Evolutionary conservation across 2,113 vertebrate species (phyloP).

Genomic region (Aspiorhynchus laticeps): DNA sequence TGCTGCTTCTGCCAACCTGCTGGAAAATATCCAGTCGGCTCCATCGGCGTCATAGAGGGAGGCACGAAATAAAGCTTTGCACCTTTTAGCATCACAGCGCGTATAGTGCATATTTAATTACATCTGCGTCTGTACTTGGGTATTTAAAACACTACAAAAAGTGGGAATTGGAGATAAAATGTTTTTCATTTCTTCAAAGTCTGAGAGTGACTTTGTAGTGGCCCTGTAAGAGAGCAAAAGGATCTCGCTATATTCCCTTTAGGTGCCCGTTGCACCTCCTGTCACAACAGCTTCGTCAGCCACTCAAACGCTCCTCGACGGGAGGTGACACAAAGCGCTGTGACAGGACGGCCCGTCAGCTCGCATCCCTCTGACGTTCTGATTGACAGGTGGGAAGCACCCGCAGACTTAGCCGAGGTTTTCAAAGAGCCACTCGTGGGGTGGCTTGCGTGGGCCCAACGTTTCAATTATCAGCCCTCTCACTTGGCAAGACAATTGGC

Average conservation of each 20-base stretch:
- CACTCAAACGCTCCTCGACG: slow-evolving; percentile 11
- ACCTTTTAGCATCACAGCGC: neutral
- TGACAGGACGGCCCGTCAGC: slow-evolving; percentile 50
- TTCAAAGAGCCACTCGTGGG: slow-evolving; percentile 33
- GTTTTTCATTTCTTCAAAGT: neutral
- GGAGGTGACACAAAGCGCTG: slow-evolving; percentile 49
- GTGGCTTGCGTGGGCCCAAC: neutral
- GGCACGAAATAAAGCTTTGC: slow-evolving; percentile 1
- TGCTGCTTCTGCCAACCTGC: slow-evolving; percentile 27
- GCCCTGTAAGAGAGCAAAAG: slow-evolving; percentile 31
- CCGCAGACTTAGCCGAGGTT: slow-evolving; percentile 29
- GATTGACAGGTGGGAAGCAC: slow-evolving; percentile 55
- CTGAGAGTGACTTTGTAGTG: slow-evolving; percentile 3
- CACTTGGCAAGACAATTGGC: slow-evolving; percentile 42
- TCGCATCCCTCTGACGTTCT: neutral
- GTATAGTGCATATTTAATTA: slow-evolving; percentile 24
- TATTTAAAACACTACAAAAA: neutral
- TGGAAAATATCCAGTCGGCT: slow-evolving; percentile 30
- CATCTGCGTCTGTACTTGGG: neutral
- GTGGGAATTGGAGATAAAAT: neutral
- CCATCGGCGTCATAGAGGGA: neutral
- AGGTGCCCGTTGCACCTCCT: slow-evolving; percentile 16
- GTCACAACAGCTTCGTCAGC: slow-evolving; percentile 43
- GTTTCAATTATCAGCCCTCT: slow-evolving; percentile 45
- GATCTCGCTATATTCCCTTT: slow-evolving; percentile 16